Evolutionary conservation across 2,797 vertebrate species (phyloP), one percentile per base, ranked within the genome.

Genomic region (Amniataba percoides): DNA sequence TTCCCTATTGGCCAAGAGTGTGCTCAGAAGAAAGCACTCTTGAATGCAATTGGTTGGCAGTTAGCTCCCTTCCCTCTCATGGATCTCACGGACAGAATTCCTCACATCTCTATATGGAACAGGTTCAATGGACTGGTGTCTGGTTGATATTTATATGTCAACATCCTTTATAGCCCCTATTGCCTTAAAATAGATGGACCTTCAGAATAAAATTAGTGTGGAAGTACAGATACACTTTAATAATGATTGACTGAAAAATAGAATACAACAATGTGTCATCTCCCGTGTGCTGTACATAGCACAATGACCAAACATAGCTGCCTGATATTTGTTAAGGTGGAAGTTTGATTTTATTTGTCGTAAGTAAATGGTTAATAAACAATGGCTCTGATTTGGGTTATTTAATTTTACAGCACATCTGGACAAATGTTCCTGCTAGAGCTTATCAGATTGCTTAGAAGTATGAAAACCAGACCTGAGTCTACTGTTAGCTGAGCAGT

Each of bases 1-100:
- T 36, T 53, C 39, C 57, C 51, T 39, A 86, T 83, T 83, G 80
- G 80, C 66, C 19, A n/a, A 59, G 23, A n/a, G 48, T 18, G 27
- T 4, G 25, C 45, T 40, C 21, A 65, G 51, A 43, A 52, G 45
- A 71, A 55, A 31, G 1, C 16, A 27, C 64, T 18, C 39, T 25
- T 64, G 21, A 12, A 5, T 12, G 34, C 51, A 62, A 78, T 83
- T 83, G 80, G 84, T 48, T 3, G 5, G 15, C 10, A 4, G 16
- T 19, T 46, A 43, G 61, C 65, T 46, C 48, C 49, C 16, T n/a
- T 8, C 23, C 34, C 14, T 25, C 48, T 49, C 18, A 23, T 46
- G 57, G 53, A 23, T 49, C 27, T 64, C 40, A 5, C 56, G 2
- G 45, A 46, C 42, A 48, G n/a, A 52, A 52, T 15, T 58, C 48